Evolutionary conservation across 2,113 vertebrate genomes (phyloP).

Genomic region (Corydoras maculifer): DNA sequence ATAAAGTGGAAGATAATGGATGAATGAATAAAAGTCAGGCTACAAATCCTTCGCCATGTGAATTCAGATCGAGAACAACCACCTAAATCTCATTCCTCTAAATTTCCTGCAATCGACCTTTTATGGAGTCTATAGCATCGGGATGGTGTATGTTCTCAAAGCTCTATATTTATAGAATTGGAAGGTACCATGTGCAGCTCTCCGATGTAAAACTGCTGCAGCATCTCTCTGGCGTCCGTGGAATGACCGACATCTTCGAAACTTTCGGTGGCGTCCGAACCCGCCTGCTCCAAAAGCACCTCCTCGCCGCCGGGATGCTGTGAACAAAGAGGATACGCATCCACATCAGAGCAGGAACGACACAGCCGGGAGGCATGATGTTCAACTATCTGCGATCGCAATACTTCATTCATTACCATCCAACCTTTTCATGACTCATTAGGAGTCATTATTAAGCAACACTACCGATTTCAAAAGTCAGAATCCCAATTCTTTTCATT

Average conservation of each 20-base stretch:
- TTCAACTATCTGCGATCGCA: not conserved
- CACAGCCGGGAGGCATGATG: not conserved
- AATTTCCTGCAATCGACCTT: too few relatives aligned
- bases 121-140: too few relatives aligned
- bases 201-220: conserved; percentile 82
- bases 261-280: conserved; percentile 83
- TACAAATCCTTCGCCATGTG: too few relatives aligned
- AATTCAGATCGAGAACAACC: too few relatives aligned
- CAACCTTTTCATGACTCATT: too few relatives aligned
- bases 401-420: too few relatives aligned
- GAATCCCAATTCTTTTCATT: too few relatives aligned
- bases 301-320: conserved; percentile 95
- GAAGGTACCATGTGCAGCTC: conserved; percentile 81
- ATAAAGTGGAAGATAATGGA: too few relatives aligned
- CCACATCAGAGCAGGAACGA: not conserved
- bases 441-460: too few relatives aligned
- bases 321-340: conserved; percentile 35
- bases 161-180: not conserved
- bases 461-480: too few relatives aligned
- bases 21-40: too few relatives aligned
- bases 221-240: conserved; percentile 87
- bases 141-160: not conserved
- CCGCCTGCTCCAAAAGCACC: conserved; percentile 86
- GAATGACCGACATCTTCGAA: conserved; percentile 96
- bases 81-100: too few relatives aligned